These are phyloP conservation scores for Cichladusa arquata DNA, from an alignment of 2,113 vertebrate genomes.

Conservation along the genomic window DNA sequence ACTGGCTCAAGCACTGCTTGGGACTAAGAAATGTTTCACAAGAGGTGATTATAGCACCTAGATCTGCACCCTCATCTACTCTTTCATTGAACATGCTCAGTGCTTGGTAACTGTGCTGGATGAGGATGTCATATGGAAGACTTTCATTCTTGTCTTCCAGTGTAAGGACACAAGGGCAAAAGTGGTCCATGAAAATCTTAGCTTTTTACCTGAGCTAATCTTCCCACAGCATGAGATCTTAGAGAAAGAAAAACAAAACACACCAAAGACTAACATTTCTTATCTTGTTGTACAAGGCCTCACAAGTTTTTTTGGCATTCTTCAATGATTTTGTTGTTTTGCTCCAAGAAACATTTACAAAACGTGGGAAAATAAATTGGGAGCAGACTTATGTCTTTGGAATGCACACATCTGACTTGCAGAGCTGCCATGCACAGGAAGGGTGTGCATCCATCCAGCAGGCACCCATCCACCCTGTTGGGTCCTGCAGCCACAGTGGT, in stretches of 20 bases:
- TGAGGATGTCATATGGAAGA: not conserved
- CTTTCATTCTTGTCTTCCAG: not conserved
- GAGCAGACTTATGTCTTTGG: fast-evolving
- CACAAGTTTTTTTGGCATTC: not conserved
- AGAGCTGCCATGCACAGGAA: not conserved
- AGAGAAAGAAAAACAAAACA: not conserved
- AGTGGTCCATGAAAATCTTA: not conserved
- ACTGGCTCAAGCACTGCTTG: not conserved
- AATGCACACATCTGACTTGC: not conserved
- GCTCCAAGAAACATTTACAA: not conserved
- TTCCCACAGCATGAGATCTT: not conserved
- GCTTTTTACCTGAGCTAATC: not conserved
- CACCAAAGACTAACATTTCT: not conserved
- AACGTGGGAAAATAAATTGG: not conserved
- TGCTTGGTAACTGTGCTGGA: not conserved
- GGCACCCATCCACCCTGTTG: not conserved
- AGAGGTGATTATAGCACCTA: not conserved
- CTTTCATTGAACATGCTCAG: not conserved
- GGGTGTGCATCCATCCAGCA: not conserved
- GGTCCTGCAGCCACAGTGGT: not conserved
- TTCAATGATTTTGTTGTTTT: not conserved
- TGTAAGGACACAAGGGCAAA: not conserved
- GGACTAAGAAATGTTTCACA: not conserved
- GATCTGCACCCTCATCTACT: not conserved
- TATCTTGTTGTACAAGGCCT: not conserved